These are phyloP conservation scores for Tetropium fuscum DNA, from an alignment of 2,888 invertebrate genomes.

Conservation along the genomic window DNA sequence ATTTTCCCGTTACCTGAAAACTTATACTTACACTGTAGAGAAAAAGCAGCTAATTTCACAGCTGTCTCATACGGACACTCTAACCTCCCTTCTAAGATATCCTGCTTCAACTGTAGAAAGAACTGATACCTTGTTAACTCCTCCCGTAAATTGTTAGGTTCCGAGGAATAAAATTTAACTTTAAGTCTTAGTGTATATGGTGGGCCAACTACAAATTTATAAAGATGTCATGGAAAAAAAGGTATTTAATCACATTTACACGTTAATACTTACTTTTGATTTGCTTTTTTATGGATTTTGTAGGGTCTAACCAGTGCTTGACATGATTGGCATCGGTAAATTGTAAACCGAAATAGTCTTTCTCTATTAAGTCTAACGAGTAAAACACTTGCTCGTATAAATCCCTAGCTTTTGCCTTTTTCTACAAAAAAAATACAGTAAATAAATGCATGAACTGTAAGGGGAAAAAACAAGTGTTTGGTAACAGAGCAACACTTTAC, in stretches of 20 bases:
- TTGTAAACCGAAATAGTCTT: slow-evolving; percentile 99
- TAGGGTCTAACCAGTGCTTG: slow-evolving; percentile 99
- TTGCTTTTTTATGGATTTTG: slow-evolving; percentile 98
- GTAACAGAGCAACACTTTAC: too few species aligned
- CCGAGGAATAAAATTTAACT: slow-evolving; percentile 99
- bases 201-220: slow-evolving; percentile 83
- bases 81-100: slow-evolving; percentile 90
- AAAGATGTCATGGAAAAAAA: slow-evolving; percentile 40
- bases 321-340: slow-evolving; percentile 98
- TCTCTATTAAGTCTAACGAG: slow-evolving; percentile 96
- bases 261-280: slow-evolving; percentile 91
- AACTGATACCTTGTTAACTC: slow-evolving; percentile 98
- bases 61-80: slow-evolving; percentile 90
- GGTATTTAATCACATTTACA: background rate
- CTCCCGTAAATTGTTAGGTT: slow-evolving; percentile 96
- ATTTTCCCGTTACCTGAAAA: too few species aligned
- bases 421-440: slow-evolving; percentile 69
- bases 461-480: background rate
- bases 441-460: background rate
- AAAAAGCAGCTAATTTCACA: slow-evolving; percentile 90
- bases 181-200: slow-evolving; percentile 95
- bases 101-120: slow-evolving; percentile 96
- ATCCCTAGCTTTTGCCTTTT: slow-evolving; percentile 94
- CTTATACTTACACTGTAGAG: slow-evolving; percentile 94
- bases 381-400: slow-evolving; percentile 98